Base-by-base conservation (phyloP, 2,888 invertebrate genomes). In the Reticulitermes lucifugus region DNA sequence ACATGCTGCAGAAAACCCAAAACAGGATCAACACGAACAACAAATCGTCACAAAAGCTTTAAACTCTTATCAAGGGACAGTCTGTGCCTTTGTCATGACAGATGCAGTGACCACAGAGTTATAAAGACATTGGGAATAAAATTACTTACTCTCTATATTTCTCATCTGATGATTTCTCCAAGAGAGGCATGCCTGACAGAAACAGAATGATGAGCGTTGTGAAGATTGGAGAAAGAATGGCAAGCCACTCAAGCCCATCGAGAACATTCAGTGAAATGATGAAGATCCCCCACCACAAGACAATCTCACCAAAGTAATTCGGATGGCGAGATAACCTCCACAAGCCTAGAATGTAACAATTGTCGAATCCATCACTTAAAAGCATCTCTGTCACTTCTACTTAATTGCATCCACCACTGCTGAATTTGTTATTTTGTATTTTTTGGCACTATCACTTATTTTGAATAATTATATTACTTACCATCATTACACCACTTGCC, bases 261-360 rank as follows among this genome's bases (percentile, higher is more conserved):
- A 98, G 94, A 29, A 98, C 96, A 90, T 97, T 97, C 60, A 97
- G 91, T 0, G 97, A 96, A 90, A 98, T 96, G 83, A 96, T 94
- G 90, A 98, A 98, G 88, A 98, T 95, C 6, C 98, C 98, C 96
- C 98, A 96, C 98, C 98, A 98, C 25, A 98, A 93, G 0, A 97
- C 93, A 21, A 98, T 96, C 92, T 98, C 98, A 0, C 98, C 98
- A 90, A 98, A 98, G 90, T 98, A 98, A 90, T 98, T 98, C 0
- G 98, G 98, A 91, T 98, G 98, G 86, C 98, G 93, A 0, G 98
- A 98, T 75, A 97, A 91, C 70, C 96, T 94, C 98, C 98, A 98
- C 18, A 97, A 91, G 5, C 97, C 95, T 93, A 88, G 88, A 87
- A 88, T 55, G 84, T 9, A 77, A 35, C 22, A 43, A 46, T 55